Evolutionary conservation across 1,140 invertebrate species (phyloP), one percentile per base, ranked within the genome.

Genomic region (Drosophila truncata): DNA sequence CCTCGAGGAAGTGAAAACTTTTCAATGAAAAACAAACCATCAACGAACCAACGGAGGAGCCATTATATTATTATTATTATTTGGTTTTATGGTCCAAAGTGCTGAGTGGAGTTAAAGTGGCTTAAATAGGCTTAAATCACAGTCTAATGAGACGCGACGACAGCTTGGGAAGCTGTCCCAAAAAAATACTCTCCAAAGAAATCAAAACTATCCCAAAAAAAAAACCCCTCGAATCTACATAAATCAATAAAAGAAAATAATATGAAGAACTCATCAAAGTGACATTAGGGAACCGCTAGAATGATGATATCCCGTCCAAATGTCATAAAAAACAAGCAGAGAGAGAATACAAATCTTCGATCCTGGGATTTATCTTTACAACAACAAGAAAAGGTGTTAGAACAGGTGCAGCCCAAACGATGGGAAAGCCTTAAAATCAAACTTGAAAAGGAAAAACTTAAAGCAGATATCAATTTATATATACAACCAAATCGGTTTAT

Each of bases 261-360:
- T 54, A 74, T 63, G 58, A 41, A 61, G 60, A 81, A 80, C 63
- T 55, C 57, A 85, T 84, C 82, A 85, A 84, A 74, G 58, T 66
- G 72, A 59, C 67, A 81, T 73, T 73, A 80, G 47, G 62, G 70
- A 72, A 60, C 75, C 80, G 81, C 80, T 83, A 63, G 71, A 80
- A 70, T 65, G 55, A 70, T 65, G 55, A 54, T 23, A 18, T 61
- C 76, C 44, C 31, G 59, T 14, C 59, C 16, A 41, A 57, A 72
- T 65, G 60, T 77, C 83, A 63, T 71, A 72, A 72, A 72, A 73
- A 73, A 49, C 18, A 37, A 59, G 18, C 23, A 14, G 20, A 71
- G 11, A 37, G 10, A 50, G 46, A 65, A 39, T n/a, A 49, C 16
- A 67, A 46, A 70, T 70, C 10, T 27, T 23, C 16, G 58, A 42